These are phyloP conservation scores for Platysternon megacephalum DNA, from an alignment of 2,113 vertebrate genomes.

Conservation along the genomic window DNA sequence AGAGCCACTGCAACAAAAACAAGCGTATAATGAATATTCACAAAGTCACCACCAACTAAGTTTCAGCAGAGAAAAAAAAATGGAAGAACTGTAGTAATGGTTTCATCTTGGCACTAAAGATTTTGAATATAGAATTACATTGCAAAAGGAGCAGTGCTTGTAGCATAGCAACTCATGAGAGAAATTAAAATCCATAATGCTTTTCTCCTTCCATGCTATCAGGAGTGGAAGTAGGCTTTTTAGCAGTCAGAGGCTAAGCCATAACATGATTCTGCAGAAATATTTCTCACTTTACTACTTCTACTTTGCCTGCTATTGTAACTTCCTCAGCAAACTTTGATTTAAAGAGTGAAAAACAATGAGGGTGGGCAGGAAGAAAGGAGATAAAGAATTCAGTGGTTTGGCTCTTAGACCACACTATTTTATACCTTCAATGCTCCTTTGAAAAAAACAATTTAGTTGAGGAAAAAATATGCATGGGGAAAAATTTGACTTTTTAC, in stretches of 20 bases:
- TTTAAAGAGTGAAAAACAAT: neutral
- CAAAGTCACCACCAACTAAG: neutral
- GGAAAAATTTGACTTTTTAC: neutral
- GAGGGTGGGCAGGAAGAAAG: neutral
- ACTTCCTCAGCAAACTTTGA: neutral
- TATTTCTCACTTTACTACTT: conserved; percentile 37
- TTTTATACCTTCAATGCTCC: neutral
- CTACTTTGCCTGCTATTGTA: neutral
- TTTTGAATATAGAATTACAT: conserved; percentile 6
- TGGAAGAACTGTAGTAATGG: neutral
- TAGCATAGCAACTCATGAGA: conserved; percentile 41
- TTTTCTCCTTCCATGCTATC: conserved; percentile 36
- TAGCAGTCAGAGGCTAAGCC: conserved; percentile 12
- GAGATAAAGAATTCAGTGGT: neutral
- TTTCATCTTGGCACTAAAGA: conserved; percentile 11
- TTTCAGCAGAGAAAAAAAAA: neutral
- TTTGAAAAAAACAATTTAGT: neutral
- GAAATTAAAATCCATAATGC: conserved; percentile 57
- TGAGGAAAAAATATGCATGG: neutral
- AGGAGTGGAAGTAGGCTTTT: conserved; percentile 11
- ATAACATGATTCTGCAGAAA: conserved; percentile 21
- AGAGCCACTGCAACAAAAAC: conserved; percentile 50
- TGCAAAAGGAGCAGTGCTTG: neutral
- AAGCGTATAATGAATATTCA: conserved; percentile 40
- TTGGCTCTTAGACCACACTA: neutral